phyloP scores from a whole-genome alignment of 2,797 vertebrate species.

The Aphelocoma californica region DNA sequence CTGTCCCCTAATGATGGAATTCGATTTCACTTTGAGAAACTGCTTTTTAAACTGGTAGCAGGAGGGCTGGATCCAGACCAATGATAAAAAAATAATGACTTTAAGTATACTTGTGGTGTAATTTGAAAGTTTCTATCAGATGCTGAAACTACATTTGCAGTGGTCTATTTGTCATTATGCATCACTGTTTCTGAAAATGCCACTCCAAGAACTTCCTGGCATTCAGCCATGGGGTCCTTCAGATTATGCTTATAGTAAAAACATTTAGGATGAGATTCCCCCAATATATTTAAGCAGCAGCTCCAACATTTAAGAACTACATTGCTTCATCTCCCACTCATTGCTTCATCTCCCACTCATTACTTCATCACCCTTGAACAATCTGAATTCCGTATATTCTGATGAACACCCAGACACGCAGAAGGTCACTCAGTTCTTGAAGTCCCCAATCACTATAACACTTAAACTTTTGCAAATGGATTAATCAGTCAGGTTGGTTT shows the following conservation, averaged over 20 bases:
- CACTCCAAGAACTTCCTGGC: neutral
- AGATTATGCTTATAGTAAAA: neutral
- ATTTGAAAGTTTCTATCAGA: slow-evolving; percentile 34
- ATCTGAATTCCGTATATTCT: neutral
- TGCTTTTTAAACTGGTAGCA: slow-evolving; percentile 58
- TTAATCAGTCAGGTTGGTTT: neutral
- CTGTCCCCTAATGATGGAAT: slow-evolving; percentile 71
- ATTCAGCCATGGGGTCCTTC: neutral
- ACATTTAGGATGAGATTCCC: neutral
- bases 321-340: neutral
- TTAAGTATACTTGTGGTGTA: neutral
- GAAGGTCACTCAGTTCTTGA: neutral
- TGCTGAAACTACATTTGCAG: neutral
- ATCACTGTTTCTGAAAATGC: neutral
- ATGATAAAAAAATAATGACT: slow-evolving; percentile 18
- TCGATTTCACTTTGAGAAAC: slow-evolving; percentile 51
- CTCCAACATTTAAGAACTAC: neutral
- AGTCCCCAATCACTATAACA: neutral
- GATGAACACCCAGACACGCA: neutral
- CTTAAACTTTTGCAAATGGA: neutral
- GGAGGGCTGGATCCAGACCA: slow-evolving; percentile 32
- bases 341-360: neutral
- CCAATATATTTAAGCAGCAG: neutral
- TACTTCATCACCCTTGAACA: neutral
- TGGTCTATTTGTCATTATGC: neutral